Evolutionary conservation across 1,140 invertebrate species (phyloP), one percentile per base, ranked within the genome.

Genomic region (Pogonomyrmex barbatus): DNA sequence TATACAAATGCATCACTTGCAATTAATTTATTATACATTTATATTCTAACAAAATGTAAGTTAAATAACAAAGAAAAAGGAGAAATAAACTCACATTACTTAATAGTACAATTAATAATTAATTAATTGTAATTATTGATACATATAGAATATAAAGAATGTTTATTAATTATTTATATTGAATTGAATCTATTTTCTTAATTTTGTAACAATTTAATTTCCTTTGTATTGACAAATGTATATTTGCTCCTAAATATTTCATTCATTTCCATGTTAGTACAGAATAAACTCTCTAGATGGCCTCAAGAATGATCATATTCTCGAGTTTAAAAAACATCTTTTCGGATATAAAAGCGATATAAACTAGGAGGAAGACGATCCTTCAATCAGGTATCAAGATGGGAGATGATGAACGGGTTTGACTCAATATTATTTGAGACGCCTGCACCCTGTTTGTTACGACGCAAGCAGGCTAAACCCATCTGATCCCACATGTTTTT

Each of bases 401-500:
- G 92, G 92, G 93, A 92, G 0, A 68, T 95, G 94, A 95, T 94
- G 94, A 94, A 83, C 89, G 78, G 91, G 89, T 92, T 88, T 88
- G 4, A 4, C 91, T 94, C 91, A 87, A 87, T 89, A n/a, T 54
- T 62, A 68, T 94, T 91, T 88, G 92, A 93, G 94, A 95, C 17
- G 90, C 94, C 93, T 94, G 93, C 88, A 86, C 12, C 89, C 70
- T 79, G 14, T 79, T 93, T 94, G 93, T 94, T 94, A 95, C 94
- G 91, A 90, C 78, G 84, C 24, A 70, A 39, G 91, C 92, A 94
- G 94, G 93, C 83, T 73, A 94, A 93, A 94, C 93, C 76, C 70
- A 78, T 94, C 94, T 94, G 94, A 94, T 95, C 92, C 91, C 91
- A 90, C 1, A 2, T 42, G 56, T 81, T 10, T 50, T 52, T 68